These are phyloP conservation scores for Arizona elegans DNA, from an alignment of 2,113 vertebrate genomes.

Conservation along the genomic window DNA sequence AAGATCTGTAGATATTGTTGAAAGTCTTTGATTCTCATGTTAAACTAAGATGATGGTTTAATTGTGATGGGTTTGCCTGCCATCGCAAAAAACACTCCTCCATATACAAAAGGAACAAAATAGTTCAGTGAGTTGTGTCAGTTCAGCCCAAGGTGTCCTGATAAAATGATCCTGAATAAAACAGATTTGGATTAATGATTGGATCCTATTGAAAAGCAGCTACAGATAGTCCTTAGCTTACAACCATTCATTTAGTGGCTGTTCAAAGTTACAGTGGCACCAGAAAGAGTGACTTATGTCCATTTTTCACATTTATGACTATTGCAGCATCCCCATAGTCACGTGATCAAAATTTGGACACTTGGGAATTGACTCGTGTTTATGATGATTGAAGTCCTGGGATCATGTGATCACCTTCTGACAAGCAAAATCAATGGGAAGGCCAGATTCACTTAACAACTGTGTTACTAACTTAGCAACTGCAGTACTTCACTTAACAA, in stretches of 20 bases:
- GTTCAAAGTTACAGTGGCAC: neutral
- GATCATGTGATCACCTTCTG: neutral
- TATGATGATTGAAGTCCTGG: neutral
- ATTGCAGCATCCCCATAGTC: neutral
- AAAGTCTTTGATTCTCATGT: no score
- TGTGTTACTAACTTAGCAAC: neutral
- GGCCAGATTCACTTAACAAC: neutral
- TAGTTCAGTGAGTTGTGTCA: neutral
- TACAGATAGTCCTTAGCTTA: neutral
- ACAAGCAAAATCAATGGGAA: neutral
- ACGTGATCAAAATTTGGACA: neutral
- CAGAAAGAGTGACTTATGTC: neutral
- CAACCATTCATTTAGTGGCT: neutral
- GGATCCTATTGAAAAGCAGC: neutral
- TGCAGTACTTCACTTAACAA: no score
- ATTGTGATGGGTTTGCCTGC: neutral
- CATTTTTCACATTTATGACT: neutral
- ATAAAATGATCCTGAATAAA: neutral
- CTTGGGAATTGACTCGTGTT: neutral
- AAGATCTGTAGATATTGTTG: neutral
- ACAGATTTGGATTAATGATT: neutral
- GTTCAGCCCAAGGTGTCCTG: neutral
- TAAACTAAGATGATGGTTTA: neutral
- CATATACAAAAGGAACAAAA: neutral
- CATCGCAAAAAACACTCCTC: neutral